These are phyloP conservation scores for Lomographa bimaculata DNA, from an alignment of 2,888 invertebrate genomes.

Conservation along the genomic window DNA sequence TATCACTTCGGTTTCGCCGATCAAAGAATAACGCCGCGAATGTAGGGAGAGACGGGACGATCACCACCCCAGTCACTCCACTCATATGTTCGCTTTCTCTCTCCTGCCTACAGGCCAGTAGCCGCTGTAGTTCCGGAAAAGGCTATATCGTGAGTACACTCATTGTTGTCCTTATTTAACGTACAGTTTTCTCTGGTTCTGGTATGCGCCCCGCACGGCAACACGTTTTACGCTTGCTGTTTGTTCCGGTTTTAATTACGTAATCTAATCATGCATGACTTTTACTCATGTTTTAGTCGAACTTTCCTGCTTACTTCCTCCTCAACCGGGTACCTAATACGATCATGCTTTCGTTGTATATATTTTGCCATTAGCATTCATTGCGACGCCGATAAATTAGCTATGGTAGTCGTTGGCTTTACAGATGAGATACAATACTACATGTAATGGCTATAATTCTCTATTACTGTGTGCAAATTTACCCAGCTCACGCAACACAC, in stretches of 20 bases:
- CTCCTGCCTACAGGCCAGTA: slow-evolving; percentile 90
- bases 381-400: slow-evolving; percentile 23
- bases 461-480: slow-evolving; percentile 75
- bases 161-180: slow-evolving; percentile 70
- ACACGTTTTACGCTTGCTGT: slow-evolving; percentile 41
- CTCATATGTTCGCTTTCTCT: slow-evolving; percentile 83
- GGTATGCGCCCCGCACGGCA: slow-evolving; percentile 46
- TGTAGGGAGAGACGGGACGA: slow-evolving; percentile 65
- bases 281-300: slow-evolving; percentile 22
- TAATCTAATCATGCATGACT: slow-evolving; percentile 35
- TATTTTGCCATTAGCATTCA: slow-evolving; percentile 27
- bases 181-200: slow-evolving; percentile 49
- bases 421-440: slow-evolving; percentile 33
- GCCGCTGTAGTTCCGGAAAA: slow-evolving; percentile 96
- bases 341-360: slow-evolving; percentile 24
- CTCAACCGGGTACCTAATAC: slow-evolving; percentile 18
- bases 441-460: slow-evolving; percentile 68
- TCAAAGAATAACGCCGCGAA: slow-evolving; percentile 31
- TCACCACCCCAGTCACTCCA: slow-evolving; percentile 73
- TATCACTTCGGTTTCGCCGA: slow-evolving; percentile 27
- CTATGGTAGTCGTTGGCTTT: slow-evolving; percentile 23
- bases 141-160: slow-evolving; percentile 95
- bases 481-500: slow-evolving; percentile 77
- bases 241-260: slow-evolving; percentile 35
- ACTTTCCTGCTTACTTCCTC: slow-evolving; percentile 22